These are phyloP conservation scores for Scortum barcoo DNA, from an alignment of 2,113 vertebrate genomes.

Conservation along the genomic window DNA sequence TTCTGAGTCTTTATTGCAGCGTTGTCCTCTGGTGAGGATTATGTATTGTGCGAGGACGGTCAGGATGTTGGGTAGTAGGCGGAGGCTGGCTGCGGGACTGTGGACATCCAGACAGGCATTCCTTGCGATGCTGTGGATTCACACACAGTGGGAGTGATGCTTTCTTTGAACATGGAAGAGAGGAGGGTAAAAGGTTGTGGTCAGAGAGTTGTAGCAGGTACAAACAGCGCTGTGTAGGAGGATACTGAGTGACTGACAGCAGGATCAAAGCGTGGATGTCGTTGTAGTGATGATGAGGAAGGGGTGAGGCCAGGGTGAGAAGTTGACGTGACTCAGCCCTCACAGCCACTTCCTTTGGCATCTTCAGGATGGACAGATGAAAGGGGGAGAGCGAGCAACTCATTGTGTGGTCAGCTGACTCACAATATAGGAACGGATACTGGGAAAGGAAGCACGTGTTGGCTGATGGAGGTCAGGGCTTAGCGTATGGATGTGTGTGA, in stretches of 20 bases:
- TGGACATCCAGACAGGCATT: constrained; percentile 30
- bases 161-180: neutral
- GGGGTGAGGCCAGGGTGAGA: constrained; percentile 48
- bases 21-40: constrained; percentile 22
- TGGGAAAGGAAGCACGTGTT: constrained; percentile 57
- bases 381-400: constrained; percentile 51
- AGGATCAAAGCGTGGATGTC: constrained; percentile 22
- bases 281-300: constrained; percentile 8
- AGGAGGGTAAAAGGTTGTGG: neutral
- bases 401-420: constrained; percentile 74
- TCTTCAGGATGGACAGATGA: constrained; percentile 49
- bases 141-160: neutral
- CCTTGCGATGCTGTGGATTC: constrained; percentile 15
- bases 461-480: neutral
- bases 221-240: neutral
- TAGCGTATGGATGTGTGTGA: neutral
- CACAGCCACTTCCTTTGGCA: constrained; percentile 56
- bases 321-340: constrained; percentile 61
- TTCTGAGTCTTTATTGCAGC: neutral
- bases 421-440: constrained; percentile 52
- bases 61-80: constrained; percentile 44
- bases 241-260: constrained; percentile 33
- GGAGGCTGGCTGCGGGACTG: constrained; percentile 19
- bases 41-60: neutral
- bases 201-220: constrained; percentile 33